Percentiles rank a stretch among this genome's conserved stretches.
Conservation (phyloP, 2,113 vertebrate species). For the Poeciliopsis turrubarensis region DNA sequence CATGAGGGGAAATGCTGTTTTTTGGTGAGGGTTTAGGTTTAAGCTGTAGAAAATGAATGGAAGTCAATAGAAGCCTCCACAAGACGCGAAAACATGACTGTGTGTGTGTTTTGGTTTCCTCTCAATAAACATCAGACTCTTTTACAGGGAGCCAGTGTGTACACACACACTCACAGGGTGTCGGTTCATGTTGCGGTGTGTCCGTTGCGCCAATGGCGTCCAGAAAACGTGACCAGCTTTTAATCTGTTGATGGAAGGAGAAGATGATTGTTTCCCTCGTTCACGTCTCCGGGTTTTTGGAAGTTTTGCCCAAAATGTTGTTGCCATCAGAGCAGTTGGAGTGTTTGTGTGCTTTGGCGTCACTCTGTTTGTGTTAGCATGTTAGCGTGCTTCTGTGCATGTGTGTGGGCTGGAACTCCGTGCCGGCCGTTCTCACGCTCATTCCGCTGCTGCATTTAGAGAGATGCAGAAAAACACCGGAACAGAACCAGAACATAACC, state of each 20-base stretch:
- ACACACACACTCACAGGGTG: conserved; percentile 26
- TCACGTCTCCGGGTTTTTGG: background rate
- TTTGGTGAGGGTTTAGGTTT: no score
- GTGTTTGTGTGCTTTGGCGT: conserved; percentile 30
- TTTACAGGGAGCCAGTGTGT: conserved; percentile 53
- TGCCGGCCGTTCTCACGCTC: conserved; percentile 51
- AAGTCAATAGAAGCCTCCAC: no score
- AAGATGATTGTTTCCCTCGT: conserved; percentile 43
- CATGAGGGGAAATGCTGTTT: background rate
- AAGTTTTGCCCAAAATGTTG: conserved; percentile 28
- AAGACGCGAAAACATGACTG: background rate
- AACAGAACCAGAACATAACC: background rate
- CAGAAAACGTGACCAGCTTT: conserved; percentile 72
- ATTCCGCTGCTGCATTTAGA: conserved; percentile 20
- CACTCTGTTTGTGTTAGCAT: conserved; percentile 21
- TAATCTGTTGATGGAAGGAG: conserved; percentile 61
- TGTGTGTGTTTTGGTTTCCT: conserved; percentile 65
- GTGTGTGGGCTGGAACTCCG: conserved; percentile 34
- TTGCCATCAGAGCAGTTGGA: conserved; percentile 9
- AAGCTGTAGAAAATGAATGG: no score
- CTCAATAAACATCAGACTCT: conserved; percentile 72
- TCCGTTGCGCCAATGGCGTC: conserved; percentile 65
- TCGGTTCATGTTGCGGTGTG: conserved; percentile 54
- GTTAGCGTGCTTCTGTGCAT: conserved; percentile 6
- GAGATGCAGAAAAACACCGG: conserved; percentile 2